Conservation (phyloP, 2,797 vertebrate species). For the Pantherophis vulpinus region DNA sequence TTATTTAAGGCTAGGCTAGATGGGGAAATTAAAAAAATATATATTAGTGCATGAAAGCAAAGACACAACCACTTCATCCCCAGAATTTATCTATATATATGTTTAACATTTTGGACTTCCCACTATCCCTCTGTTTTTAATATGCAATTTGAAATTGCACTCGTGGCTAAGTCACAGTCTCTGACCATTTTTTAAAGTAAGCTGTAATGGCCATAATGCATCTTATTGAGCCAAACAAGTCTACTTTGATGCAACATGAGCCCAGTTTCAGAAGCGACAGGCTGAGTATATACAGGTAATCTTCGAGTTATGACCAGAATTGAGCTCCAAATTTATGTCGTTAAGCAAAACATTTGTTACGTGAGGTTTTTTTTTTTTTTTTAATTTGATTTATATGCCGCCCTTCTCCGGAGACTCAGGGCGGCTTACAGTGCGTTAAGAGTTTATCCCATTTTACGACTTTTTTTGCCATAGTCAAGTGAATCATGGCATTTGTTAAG, state of each 20-base stretch:
- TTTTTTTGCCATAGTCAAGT: too few species aligned
- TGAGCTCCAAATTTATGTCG: too few species aligned
- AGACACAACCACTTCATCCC: background rate
- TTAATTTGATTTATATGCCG: too few species aligned
- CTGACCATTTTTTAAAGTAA: background rate
- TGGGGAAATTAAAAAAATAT: background rate
- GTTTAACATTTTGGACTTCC: background rate
- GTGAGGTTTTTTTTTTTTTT: too few species aligned
- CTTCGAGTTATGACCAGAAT: too few species aligned
- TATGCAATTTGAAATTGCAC: background rate
- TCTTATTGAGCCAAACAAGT: background rate
- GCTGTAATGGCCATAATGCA: background rate
- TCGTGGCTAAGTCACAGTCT: background rate
- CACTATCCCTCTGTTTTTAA: background rate
- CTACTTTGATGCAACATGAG: background rate
- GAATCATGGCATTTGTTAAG: too few species aligned
- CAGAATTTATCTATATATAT: background rate
- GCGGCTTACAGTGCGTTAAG: too few species aligned
- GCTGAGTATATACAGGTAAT: background rate
- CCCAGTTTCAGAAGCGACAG: background rate
- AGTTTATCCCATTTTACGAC: too few species aligned
- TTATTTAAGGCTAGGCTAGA: background rate
- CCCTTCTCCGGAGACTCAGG: too few species aligned
- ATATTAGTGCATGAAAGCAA: background rate
- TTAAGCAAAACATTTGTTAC: too few species aligned